Base-by-base conservation (phyloP, 2,888 invertebrate species). In the Drosophila maculinotata region DNA sequence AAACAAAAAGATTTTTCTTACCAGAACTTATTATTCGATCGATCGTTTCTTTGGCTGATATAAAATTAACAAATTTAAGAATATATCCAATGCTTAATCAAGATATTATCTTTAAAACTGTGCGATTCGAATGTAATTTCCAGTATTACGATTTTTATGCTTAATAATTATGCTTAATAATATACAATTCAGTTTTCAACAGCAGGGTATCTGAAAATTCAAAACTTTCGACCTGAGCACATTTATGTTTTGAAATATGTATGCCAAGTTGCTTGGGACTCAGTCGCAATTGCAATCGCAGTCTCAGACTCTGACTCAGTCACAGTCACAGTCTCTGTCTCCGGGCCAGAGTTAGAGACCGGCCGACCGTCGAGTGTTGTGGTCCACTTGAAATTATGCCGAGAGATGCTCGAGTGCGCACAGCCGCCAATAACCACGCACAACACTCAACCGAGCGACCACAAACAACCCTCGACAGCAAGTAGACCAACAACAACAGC, bases 341-440 rank as follows among this genome's bases (percentile, higher is more conserved):
- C 42, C 42, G 62, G 41, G 57, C 42, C 14, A 41, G 63, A 51
- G 45, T 26, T 14, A 58, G 25, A 26, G 73, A 52, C 56, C 49
- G 52, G 67, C 52, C 60, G 48, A 62, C 26, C 68, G 4, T 85
- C 69, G 79, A 80, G 85, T 74, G 70, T 69, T 76, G 85, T 76
- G 83, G 87, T 83, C 87, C 83, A 87, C 83, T 83, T 83, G 70
- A 83, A 87, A 83, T 83, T 87, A 83, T 84, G 87, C 82, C 76
- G 69, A 81, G 79, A 80, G 84, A 79, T 66, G 80, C 83, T 81
- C 80, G 81, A 81, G 81, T 86, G 81, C 67, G 77, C 86, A 76
- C 81, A 86, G 81, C 86, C 86, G 83, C 79, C 83, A 76, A 78
- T 71, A 78, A 72, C 86, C 83, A 83, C 77, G 80, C 80, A 76